Conservation (phyloP, 2,797 vertebrate species). For the Pantherophis alleghaniensis region DNA sequence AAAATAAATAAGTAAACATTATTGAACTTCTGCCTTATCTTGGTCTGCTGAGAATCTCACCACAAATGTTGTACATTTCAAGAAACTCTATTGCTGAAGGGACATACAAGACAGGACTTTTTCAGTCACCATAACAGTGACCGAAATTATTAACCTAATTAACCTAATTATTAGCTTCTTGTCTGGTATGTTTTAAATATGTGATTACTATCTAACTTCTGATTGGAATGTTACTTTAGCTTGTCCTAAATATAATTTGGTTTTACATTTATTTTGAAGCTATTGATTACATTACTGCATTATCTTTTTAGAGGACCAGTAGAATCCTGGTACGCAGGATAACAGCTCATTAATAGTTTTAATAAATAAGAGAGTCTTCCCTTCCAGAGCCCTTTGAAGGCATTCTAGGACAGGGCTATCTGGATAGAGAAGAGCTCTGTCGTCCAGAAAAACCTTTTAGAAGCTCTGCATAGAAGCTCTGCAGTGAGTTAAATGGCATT, state of each 20-base stretch:
- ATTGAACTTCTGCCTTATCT: neutral
- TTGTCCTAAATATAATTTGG: neutral
- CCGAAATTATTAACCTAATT: too few relatives aligned
- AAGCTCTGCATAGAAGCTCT: neutral
- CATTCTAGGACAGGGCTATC: neutral
- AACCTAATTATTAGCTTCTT: neutral
- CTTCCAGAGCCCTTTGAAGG: neutral
- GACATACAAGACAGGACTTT: neutral
- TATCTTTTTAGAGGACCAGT: neutral
- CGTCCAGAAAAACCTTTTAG: neutral
- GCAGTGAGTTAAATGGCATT: neutral
- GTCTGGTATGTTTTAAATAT: neutral
- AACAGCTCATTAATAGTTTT: neutral
- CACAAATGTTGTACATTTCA: neutral
- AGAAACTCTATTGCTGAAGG: neutral
- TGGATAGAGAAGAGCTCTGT: neutral
- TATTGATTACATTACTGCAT: neutral
- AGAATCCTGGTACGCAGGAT: neutral
- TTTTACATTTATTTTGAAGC: neutral
- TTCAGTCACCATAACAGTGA: neutral
- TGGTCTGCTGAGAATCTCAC: neutral
- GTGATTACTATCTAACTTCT: neutral
- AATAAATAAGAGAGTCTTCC: neutral
- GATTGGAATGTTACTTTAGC: neutral
- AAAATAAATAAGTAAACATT: neutral